These are phyloP conservation scores for Megalops atlanticus DNA, from an alignment of 2,113 vertebrate species.

Conservation along the genomic window DNA sequence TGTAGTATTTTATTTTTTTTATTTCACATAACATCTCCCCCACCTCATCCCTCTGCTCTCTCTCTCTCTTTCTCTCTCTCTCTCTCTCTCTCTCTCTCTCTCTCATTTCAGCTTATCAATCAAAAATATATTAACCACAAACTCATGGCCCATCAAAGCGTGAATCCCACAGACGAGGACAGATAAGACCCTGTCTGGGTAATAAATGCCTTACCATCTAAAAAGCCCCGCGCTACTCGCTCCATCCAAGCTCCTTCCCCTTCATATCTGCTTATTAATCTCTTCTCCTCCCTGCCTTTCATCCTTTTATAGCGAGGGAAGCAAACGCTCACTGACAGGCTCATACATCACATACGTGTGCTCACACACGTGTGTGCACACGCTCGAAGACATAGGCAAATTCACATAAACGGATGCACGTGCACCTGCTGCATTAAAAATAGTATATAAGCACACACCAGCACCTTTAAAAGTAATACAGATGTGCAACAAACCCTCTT, in stretches of 20 bases:
- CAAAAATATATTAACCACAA: constrained; percentile 78
- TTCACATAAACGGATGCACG: neutral
- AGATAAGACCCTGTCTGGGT: constrained; percentile 80
- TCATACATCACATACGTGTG: neutral
- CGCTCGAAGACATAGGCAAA: neutral
- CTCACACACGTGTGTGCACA: neutral
- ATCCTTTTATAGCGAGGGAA: neutral
- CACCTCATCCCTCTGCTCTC: neutral
- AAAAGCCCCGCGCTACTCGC: constrained; percentile 46
- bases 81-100: constrained; percentile 30
- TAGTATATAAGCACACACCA: neutral
- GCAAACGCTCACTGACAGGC: neutral
- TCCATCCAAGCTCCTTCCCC: neutral
- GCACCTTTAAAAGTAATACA: constrained; percentile 1
- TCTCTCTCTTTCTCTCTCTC: constrained; percentile 40
- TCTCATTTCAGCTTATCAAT: constrained; percentile 71
- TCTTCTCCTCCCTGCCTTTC: neutral
- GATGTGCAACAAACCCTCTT: constrained; percentile 15
- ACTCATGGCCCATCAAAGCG: constrained; percentile 76
- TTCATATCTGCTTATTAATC: constrained; percentile 13
- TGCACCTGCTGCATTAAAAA: neutral
- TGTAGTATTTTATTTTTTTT: neutral
- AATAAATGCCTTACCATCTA: constrained; percentile 70
- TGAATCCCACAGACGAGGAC: constrained; percentile 70
- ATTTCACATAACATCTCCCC: neutral